phyloP scores from a whole-genome alignment of 1,140 invertebrate species.

The Caenorhabditis latens region DNA sequence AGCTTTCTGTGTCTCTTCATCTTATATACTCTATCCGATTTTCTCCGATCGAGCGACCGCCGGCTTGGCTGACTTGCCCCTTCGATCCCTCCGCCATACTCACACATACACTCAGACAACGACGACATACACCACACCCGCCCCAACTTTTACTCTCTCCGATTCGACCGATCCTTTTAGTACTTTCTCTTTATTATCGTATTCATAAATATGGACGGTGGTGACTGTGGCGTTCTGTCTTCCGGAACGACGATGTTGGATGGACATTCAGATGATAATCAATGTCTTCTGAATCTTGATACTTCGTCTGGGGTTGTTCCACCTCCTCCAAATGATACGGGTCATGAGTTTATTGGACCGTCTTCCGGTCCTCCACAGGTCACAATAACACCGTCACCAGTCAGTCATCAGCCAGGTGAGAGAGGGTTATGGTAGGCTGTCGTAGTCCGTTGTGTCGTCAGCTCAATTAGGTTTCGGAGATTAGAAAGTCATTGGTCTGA shows the following conservation, averaged over 20 bases:
- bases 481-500: no score
- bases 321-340: slow-evolving; percentile 34
- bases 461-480: no score
- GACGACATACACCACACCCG: slow-evolving; percentile 44
- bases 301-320: background rate
- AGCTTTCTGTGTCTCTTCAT: slow-evolving; percentile 41
- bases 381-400: slow-evolving; percentile 36
- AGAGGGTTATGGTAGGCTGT: background rate
- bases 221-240: background rate
- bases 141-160: slow-evolving; percentile 23
- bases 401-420: slow-evolving; percentile 23
- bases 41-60: slow-evolving; percentile 30
- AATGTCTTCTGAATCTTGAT: slow-evolving; percentile 14
- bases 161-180: background rate
- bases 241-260: background rate
- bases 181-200: slow-evolving; percentile 19
- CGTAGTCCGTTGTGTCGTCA: no score
- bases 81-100: slow-evolving; percentile 42
- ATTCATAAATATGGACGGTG: background rate
- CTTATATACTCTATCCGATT: background rate
- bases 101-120: background rate
- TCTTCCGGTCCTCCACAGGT: slow-evolving; percentile 47
- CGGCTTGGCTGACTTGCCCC: slow-evolving; percentile 13
- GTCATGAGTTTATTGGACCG: slow-evolving; percentile 40
- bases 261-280: background rate